Evolutionary conservation across 2,113 vertebrate species (phyloP).

Genomic region (Cariama cristata): DNA sequence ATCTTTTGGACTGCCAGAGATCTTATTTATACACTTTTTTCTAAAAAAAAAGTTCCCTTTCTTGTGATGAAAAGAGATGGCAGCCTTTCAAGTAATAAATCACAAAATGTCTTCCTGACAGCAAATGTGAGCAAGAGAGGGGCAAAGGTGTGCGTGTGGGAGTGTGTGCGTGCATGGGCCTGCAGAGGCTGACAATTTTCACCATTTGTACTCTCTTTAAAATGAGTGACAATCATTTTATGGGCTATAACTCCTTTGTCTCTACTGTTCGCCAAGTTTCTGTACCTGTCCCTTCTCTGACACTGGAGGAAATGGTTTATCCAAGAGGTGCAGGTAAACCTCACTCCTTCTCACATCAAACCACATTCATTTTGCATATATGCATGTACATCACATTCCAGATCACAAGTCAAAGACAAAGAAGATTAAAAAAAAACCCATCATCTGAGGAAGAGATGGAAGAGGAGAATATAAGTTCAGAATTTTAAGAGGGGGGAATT

Average conservation of each 20-base stretch:
- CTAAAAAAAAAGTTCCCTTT: not conserved
- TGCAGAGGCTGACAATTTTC: not conserved
- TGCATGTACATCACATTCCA: not conserved
- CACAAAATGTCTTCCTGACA: not conserved
- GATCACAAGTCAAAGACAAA: not conserved
- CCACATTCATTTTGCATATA: not conserved
- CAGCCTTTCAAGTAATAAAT: not conserved
- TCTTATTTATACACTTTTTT: not conserved
- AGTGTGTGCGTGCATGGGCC: rapidly evolving
- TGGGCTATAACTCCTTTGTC: not conserved
- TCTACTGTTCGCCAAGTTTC: not conserved
- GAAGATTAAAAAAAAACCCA: not conserved
- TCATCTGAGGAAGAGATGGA: rapidly evolving
- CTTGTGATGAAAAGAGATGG: not conserved
- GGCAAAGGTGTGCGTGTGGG: rapidly evolving
- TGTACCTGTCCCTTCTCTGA: not conserved
- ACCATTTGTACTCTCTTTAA: not conserved
- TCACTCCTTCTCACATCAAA: not conserved
- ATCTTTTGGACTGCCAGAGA: not conserved
- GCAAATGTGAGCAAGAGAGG: not conserved
- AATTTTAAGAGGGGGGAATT: not conserved
- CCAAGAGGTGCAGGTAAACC: not conserved
- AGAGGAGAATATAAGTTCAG: not conserved
- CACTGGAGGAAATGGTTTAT: not conserved
- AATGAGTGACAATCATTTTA: not conserved